Conservation (phyloP, 2,797 vertebrate genomes). For the Acanthornis magna region DNA sequence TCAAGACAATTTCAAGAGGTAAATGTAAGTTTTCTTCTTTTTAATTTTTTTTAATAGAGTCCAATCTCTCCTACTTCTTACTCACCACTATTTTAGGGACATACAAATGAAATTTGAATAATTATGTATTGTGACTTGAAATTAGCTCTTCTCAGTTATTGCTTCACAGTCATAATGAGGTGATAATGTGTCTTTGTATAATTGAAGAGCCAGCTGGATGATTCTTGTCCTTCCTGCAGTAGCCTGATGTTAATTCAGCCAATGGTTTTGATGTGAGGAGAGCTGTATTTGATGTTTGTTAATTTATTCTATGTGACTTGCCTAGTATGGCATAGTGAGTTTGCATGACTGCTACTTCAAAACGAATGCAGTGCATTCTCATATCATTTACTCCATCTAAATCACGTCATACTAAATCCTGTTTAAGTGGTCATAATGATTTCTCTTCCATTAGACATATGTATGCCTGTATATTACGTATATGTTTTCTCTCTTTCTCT, state of each 20-base stretch:
- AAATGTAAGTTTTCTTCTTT: not conserved
- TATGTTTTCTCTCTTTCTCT: not conserved
- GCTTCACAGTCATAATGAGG: conserved; percentile 41
- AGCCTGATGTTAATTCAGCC: conserved; percentile 27
- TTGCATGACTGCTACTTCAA: conserved; percentile 25
- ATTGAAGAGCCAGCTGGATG: conserved; percentile 54
- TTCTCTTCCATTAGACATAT: not conserved
- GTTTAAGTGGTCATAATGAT: not conserved
- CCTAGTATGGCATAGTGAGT: not conserved
- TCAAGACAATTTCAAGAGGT: not conserved
- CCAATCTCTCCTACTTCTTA: not conserved
- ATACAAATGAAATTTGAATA: conserved; percentile 34
- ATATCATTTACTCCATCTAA: not conserved
- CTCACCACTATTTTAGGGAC: not conserved
- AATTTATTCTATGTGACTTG: conserved; percentile 26
- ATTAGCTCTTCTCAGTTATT: conserved; percentile 46
- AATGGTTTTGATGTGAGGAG: conserved; percentile 9
- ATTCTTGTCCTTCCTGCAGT: conserved; percentile 21
- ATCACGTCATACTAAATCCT: not conserved
- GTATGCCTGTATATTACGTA: not conserved
- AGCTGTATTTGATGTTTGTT: conserved; percentile 6
- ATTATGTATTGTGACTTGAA: conserved; percentile 30
- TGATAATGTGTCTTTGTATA: conserved; percentile 44
- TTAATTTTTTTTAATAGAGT: not conserved
- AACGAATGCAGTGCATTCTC: not conserved